These are phyloP conservation scores for Cololabis saira DNA, from an alignment of 2,113 vertebrate species.

Conservation along the genomic window DNA sequence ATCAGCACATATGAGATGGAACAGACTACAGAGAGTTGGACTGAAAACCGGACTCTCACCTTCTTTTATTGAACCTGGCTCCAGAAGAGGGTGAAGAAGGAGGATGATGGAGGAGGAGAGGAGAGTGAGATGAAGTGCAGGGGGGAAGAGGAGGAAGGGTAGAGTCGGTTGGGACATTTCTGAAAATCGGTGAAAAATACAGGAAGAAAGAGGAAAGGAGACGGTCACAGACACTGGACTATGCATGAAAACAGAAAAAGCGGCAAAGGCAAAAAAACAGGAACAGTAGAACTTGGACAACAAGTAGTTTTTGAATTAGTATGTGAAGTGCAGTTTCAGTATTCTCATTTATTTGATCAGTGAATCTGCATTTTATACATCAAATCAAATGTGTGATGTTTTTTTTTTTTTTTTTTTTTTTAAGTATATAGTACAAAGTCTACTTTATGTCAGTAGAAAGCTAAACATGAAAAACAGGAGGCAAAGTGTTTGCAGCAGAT, in stretches of 20 bases:
- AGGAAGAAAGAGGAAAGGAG: slow-evolving; percentile 11
- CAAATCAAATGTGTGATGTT: too few relatives aligned
- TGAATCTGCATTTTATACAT: not conserved
- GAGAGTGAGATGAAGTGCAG: slow-evolving; percentile 56
- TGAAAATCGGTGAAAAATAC: slow-evolving; percentile 51
- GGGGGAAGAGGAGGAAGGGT: slow-evolving; percentile 64
- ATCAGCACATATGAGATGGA: slow-evolving; percentile 4
- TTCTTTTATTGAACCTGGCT: slow-evolving; percentile 65
- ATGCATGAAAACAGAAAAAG: slow-evolving; percentile 8
- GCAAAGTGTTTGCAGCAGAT: not conserved
- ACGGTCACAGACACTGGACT: slow-evolving; percentile 15
- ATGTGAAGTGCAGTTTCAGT: not conserved
- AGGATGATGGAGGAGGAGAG: slow-evolving; percentile 56
- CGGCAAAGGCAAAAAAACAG: not conserved
- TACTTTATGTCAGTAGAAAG: not conserved
- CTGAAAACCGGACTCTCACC: slow-evolving; percentile 58
- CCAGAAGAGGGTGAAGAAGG: slow-evolving; percentile 68
- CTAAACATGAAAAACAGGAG: not conserved
- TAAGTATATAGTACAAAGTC: not conserved
- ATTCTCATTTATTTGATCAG: not conserved
- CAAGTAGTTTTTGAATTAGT: not conserved
- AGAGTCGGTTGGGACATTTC: slow-evolving; percentile 53
- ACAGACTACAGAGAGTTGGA: slow-evolving; percentile 2
- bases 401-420: not conserved
- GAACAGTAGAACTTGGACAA: slow-evolving; percentile 1